Evolutionary conservation across 2,797 vertebrate species (phyloP).

Genomic region (Periparus ater): DNA sequence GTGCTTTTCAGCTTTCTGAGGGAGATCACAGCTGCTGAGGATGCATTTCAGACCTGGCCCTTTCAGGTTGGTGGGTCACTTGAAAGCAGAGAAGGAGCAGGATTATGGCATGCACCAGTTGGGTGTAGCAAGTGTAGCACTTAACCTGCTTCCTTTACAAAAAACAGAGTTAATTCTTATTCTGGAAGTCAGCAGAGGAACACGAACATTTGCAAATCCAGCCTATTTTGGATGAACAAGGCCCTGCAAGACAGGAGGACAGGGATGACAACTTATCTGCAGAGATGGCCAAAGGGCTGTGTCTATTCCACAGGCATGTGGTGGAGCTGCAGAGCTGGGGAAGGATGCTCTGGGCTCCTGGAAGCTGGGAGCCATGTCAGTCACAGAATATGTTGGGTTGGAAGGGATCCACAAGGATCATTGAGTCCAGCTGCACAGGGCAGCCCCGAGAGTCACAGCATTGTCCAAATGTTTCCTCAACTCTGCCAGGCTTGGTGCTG

Average conservation of each 20-base stretch:
- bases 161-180: neutral
- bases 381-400: neutral
- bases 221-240: neutral
- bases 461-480: neutral
- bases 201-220: neutral
- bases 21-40: neutral
- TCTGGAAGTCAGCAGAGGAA: neutral
- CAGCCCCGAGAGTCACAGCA: neutral
- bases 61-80: neutral
- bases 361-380: accelerated
- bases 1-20: neutral
- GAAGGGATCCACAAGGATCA: neutral
- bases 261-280: neutral
- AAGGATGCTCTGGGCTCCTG: neutral
- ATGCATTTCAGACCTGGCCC: neutral
- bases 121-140: neutral
- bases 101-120: accelerated
- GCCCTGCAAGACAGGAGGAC: neutral
- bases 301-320: neutral
- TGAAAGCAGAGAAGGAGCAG: neutral
- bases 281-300: neutral
- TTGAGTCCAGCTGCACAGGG: neutral
- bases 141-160: neutral
- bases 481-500: neutral
- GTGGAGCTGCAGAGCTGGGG: neutral